Conservation (phyloP, 2,888 invertebrate genomes). For the Sturmia bella region DNA sequence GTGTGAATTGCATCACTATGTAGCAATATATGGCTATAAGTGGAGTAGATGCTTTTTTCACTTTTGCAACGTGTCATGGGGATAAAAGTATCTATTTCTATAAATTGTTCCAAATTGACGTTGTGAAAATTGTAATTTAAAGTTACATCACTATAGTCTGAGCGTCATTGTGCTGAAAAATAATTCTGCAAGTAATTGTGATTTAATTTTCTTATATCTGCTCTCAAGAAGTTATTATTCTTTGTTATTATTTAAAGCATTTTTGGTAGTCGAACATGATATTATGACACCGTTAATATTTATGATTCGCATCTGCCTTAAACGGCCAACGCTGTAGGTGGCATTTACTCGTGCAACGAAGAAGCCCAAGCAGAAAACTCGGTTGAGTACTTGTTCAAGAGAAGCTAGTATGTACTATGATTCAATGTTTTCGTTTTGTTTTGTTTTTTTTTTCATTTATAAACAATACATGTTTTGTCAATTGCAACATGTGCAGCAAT, state of each 20-base stretch:
- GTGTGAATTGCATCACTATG: no score
- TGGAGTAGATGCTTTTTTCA: no score
- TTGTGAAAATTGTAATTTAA: no score
- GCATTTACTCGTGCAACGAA: not conserved
- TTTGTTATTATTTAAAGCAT: constrained; percentile 26
- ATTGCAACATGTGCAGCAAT: constrained; percentile 70
- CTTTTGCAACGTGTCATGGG: no score
- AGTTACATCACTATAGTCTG: no score
- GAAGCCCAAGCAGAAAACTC: not conserved
- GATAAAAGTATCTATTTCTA: no score
- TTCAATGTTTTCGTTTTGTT: constrained; percentile 8
- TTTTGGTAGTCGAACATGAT: constrained; percentile 43
- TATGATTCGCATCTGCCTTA: constrained; percentile 35
- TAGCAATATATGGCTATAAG: no score
- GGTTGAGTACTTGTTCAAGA: not conserved
- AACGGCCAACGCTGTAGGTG: constrained; percentile 50
- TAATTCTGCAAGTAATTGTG: no score
- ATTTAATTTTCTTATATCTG: no score
- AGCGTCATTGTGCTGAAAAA: no score
- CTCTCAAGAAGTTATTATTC: no score
- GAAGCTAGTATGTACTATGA: not conserved
- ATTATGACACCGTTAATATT: constrained; percentile 49
- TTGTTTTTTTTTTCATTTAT: not conserved
- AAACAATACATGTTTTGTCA: constrained; percentile 66
- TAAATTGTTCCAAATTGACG: no score